Evolutionary conservation across 2,113 vertebrate species (phyloP), one percentile per base, ranked within the genome.

Genomic region (Carlito syrichta): DNA sequence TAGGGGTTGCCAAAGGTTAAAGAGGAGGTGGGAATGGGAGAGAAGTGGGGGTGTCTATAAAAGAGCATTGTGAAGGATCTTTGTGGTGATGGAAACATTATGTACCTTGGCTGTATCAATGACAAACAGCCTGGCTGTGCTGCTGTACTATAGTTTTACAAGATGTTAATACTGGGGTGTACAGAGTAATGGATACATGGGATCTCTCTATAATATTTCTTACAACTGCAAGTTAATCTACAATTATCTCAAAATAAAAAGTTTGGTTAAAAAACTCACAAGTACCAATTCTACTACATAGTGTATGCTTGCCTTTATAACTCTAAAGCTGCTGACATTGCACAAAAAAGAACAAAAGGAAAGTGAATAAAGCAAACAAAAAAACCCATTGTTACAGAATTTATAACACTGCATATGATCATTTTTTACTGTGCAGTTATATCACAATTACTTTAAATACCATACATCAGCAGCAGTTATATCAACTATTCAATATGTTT

Each of bases 231-330:
- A 66, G 13, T 45, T 91, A 87, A 56, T 71, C 69, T 48, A 35
- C 52, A 52, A 43, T 87, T 23, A 58, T 86, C 48, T 91, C 50
- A n/a, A 63, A 84, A 25, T 84, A 35, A 43, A 82, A 78, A 38
- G 7, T 27, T 38, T n/a, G 63, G 12, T 40, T 25, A 43, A 35
- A 38, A 35, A 81, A 52, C 30, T 91, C 27, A 58, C 14, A 22
- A 38, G 35, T 10, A 30, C 30, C 14, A 30, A 27, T 32, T 77
- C 43, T 50, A 30, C 38, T 27, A 54, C 17, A 43, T 50, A 58
- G 27, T 19, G 32, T 74, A 3, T 52, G 6, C 38, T 71, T 88
- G 63, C 54, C 35, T 85, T 87, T 88, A 38, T 38, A 45, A 92
- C 23, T 45, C 27, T 30, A 30, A 50, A 23, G 45, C 38, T 73